Evolutionary conservation across 2,113 vertebrate species (phyloP).

Genomic region (Proterorhinus semilunaris): DNA sequence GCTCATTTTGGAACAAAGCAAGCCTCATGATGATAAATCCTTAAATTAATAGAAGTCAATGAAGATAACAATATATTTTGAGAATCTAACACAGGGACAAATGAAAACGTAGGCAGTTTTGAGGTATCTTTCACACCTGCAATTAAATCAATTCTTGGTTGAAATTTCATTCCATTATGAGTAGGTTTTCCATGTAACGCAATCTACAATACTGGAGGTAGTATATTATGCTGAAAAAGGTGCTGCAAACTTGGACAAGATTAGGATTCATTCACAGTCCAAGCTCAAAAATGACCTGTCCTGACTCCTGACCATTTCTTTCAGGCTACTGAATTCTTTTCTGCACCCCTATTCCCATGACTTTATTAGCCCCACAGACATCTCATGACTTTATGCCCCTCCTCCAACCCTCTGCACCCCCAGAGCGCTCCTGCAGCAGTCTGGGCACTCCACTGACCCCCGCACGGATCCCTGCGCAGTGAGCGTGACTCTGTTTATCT

Average conservation of each 20-base stretch:
- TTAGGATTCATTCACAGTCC: not conserved
- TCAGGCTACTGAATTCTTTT: not conserved
- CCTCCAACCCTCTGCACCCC: constrained; percentile 21
- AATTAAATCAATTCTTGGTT: too few relatives aligned
- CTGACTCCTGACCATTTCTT: not conserved
- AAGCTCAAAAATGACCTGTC: not conserved
- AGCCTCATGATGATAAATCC: too few relatives aligned
- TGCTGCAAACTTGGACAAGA: not conserved
- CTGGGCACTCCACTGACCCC: constrained; percentile 39
- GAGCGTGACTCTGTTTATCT: constrained; percentile 58
- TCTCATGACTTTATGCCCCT: constrained; percentile 17
- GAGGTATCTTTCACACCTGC: too few relatives aligned
- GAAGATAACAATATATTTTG: not conserved
- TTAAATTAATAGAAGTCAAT: too few relatives aligned
- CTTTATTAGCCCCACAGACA: constrained; percentile 11
- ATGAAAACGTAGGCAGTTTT: too few relatives aligned
- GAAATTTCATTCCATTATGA: too few relatives aligned
- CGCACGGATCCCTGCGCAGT: constrained; percentile 27
- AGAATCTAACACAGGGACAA: not conserved
- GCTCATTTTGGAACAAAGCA: too few relatives aligned
- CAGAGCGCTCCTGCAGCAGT: constrained; percentile 33
- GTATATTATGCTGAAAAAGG: too few relatives aligned
- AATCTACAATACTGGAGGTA: too few relatives aligned
- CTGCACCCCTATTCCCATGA: constrained; percentile 13
- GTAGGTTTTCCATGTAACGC: too few relatives aligned